Evolutionary conservation across 2,888 invertebrate genomes (phyloP), one percentile per base, ranked within the genome.

Genomic region (Melanostoma scalare): DNA sequence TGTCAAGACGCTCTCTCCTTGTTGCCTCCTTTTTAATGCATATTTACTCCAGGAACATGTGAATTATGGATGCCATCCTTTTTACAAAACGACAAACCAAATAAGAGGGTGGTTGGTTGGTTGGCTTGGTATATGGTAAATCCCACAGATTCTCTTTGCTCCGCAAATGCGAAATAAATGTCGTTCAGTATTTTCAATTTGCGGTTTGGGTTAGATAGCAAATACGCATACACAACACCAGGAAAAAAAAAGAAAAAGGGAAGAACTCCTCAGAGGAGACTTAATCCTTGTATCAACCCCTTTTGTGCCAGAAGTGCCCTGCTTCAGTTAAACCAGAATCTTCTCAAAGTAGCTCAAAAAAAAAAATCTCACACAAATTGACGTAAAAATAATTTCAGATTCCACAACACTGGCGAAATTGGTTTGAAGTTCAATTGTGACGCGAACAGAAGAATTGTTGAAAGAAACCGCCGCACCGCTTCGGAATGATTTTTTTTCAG

Each of bases 11-110:
- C 31, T 48, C 76, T 48, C 50, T 67, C 71, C 40, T 50, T 65
- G 31, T 56, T 53, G 48, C 35, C 48, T 44, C 46, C 72, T 40
- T 52, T 72, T 63, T 72, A 72, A 77, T 81, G 81, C 81, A 81
- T 81, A 81, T 81, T 77, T 81, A 81, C 81, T 77, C 55, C 61
- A 72, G 42, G 67, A 75, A 81, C 81, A 72, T 81, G 72, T 77
- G 81, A 77, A 81, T 81, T 81, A 81, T 81, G 72, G 76, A 81
- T 72, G 53, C 63, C 48, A 71, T 65, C 76, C 65, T 38, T 55
- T 61, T 50, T n/a, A 63, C 36, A 50, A 63, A 63, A 63, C 63
- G 3, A 63, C 6, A 48, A 63, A 48, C 63, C 3, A 61, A 48
- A 35, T 35, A 36, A 36, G 4, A 61, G 9, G n/a, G 35, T 3